Percentiles rank a stretch among this genome's conserved stretches.
phyloP scores from a whole-genome alignment of 2,113 vertebrate species.

The Microcebus murinus region DNA sequence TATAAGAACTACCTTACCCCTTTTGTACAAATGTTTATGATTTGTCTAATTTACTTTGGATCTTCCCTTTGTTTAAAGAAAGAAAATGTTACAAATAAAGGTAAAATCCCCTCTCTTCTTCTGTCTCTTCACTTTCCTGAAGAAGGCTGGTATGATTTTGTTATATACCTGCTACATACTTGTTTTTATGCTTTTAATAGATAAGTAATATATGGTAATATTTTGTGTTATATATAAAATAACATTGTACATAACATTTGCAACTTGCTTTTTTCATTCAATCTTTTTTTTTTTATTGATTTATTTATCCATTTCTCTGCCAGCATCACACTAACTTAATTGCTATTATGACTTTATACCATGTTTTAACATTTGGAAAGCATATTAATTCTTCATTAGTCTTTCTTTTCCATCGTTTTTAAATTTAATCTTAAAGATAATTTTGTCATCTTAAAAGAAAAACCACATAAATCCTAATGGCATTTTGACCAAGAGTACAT shows the following conservation, averaged over 20 bases:
- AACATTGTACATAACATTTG: not conserved
- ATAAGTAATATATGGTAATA: not conserved
- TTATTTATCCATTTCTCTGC: not conserved
- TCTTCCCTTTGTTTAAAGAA: conserved; percentile 13
- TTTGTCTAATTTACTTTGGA: conserved; percentile 30
- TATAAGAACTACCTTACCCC: not conserved
- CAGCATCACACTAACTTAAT: not conserved
- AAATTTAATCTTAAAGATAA: not conserved
- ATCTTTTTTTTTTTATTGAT: not conserved
- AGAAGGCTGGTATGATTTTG: conserved; percentile 1
- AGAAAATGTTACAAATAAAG: not conserved
- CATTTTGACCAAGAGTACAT: not conserved
- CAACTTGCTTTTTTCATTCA: not conserved
- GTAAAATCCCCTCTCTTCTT: not conserved
- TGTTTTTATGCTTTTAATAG: not conserved
- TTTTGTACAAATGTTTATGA: not conserved
- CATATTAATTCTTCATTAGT: not conserved
- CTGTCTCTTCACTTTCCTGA: not conserved
- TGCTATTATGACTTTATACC: not conserved
- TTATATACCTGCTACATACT: not conserved
- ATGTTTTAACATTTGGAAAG: not conserved
- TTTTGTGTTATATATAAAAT: not conserved
- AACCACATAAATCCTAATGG: not conserved
- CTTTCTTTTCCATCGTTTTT: not conserved
- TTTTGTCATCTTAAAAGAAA: not conserved